A percentile compares a stretch with the other conserved stretches of the same genome.
phyloP scores from a whole-genome alignment of 2,113 vertebrate species.

The Geothlypis trichas region DNA sequence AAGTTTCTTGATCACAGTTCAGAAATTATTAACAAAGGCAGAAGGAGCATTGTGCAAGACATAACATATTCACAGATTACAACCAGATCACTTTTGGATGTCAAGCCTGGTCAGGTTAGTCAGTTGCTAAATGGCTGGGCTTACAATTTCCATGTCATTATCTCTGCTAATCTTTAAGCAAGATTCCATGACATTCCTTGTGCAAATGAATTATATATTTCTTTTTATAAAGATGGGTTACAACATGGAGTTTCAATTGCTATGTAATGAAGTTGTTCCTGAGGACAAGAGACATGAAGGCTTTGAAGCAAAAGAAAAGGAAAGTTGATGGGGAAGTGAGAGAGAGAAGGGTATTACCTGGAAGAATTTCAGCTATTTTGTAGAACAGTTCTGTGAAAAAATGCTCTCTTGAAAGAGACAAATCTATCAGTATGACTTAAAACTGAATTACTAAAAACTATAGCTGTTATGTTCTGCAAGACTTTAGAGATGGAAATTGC shows the following conservation, averaged over 20 bases:
- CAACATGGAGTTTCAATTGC: not conserved
- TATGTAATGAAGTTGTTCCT: not conserved
- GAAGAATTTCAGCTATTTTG: not conserved
- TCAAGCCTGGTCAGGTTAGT: not conserved
- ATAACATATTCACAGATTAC: not conserved
- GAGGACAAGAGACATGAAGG: not conserved
- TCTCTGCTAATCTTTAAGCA: constrained; percentile 3
- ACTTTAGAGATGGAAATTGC: not conserved
- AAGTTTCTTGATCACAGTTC: not conserved
- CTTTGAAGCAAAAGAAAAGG: not conserved
- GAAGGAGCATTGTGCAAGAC: not conserved
- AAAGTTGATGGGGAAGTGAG: not conserved
- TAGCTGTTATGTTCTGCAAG: not conserved
- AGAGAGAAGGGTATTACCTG: not conserved
- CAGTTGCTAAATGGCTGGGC: not conserved
- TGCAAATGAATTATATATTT: not conserved
- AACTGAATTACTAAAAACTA: not conserved
- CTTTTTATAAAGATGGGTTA: not conserved
- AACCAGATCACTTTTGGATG: not conserved
- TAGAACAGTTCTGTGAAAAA: not conserved
- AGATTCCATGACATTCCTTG: not conserved
- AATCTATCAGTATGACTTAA: not conserved
- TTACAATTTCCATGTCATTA: not conserved
- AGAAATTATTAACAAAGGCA: not conserved
- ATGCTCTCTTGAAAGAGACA: not conserved